phyloP scores from a whole-genome alignment of 2,113 vertebrate genomes.

The Ameiurus melas region DNA sequence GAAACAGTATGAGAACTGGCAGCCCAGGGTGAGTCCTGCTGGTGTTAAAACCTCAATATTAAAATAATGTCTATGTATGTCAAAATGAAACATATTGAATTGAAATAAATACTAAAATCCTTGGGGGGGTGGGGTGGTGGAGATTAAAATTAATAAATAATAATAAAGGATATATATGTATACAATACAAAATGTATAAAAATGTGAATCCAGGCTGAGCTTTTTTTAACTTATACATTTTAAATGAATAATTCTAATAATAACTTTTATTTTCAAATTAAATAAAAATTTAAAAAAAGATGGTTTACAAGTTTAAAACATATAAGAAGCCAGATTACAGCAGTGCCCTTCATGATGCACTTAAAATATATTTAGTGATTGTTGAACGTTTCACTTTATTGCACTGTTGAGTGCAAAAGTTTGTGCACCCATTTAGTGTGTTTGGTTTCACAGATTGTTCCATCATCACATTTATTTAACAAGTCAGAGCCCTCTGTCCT shows the following conservation, averaged over 20 bases:
- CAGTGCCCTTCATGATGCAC: too few species aligned
- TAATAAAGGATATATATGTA: not conserved
- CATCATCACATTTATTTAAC: not conserved
- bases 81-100: not conserved
- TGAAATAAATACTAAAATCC: not conserved
- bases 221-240: too few species aligned
- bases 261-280: not conserved
- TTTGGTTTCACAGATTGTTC: too few species aligned
- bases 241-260: too few species aligned
- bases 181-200: too few species aligned
- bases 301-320: not conserved
- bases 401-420: not conserved
- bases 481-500: not conserved
- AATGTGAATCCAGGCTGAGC: not conserved
- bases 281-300: not conserved
- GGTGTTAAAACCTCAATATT: not conserved
- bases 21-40: conserved; percentile 85
- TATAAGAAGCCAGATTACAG: not conserved
- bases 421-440: not conserved
- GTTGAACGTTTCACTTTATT: not conserved
- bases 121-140: too few species aligned
- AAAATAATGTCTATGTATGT: not conserved
- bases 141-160: not conserved
- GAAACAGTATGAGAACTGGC: conserved; percentile 99
- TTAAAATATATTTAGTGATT: not conserved